A percentile compares a stretch with the other conserved stretches of the same genome.
These are phyloP conservation scores for Caenorhabditis latens DNA, from an alignment of 1,140 invertebrate species.

Conservation along the genomic window DNA sequence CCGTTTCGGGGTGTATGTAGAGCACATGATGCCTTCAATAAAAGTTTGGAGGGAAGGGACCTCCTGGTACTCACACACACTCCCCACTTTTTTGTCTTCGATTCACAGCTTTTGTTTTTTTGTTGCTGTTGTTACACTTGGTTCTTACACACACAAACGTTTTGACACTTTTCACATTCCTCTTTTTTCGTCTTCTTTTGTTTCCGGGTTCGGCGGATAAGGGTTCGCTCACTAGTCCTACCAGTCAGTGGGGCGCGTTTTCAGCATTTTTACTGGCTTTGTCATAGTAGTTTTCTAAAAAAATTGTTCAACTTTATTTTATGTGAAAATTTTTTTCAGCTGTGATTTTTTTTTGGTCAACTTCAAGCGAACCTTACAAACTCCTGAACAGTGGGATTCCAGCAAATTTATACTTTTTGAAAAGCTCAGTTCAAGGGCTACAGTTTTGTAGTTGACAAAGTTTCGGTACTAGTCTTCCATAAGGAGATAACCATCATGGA, in stretches of 20 bases:
- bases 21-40: constrained; percentile 44
- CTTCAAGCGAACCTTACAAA: too few species aligned
- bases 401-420: too few species aligned
- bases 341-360: too few species aligned
- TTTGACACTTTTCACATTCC: constrained; percentile 6
- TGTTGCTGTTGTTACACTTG: background rate
- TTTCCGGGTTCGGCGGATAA: background rate
- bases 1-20: background rate
- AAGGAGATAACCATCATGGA: too few species aligned
- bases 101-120: background rate
- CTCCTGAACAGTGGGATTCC: too few species aligned
- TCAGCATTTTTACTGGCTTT: background rate
- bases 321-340: too few species aligned
- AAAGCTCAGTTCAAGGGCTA: too few species aligned
- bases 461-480: too few species aligned
- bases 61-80: constrained; percentile 18
- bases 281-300: background rate
- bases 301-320: too few species aligned
- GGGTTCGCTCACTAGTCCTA: too few species aligned
- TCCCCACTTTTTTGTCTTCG: background rate
- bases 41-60: background rate
- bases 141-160: background rate
- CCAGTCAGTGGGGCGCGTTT: too few species aligned
- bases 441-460: too few species aligned
- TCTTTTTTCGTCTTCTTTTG: background rate